Evolutionary conservation across 2,888 invertebrate species (phyloP).

Genomic region (Anthophora plumipes): DNA sequence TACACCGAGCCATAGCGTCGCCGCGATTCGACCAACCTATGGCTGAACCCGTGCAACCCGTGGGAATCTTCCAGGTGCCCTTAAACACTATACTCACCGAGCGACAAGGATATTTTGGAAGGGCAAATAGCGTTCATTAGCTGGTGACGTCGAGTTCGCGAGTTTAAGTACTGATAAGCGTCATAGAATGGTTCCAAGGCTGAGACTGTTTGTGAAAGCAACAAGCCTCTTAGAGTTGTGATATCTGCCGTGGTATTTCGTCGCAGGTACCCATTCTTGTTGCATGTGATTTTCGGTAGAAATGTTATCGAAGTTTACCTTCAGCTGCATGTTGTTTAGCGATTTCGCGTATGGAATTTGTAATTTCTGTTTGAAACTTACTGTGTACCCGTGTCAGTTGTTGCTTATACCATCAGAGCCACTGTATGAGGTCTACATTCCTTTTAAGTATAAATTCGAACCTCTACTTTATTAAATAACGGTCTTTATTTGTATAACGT

Average conservation of each 20-base stretch:
- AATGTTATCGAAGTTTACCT: too few species aligned
- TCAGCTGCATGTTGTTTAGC: too few species aligned
- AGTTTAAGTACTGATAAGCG: conserved; percentile 4
- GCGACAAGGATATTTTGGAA: background rate
- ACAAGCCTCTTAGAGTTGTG: conserved; percentile 7
- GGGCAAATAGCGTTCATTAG: background rate
- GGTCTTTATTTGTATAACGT: too few species aligned
- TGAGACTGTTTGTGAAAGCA: background rate
- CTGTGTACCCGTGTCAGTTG: too few species aligned
- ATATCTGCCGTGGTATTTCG: background rate
- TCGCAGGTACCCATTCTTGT: background rate
- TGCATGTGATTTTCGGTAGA: too few species aligned
- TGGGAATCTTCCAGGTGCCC: background rate
- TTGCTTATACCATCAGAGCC: too few species aligned
- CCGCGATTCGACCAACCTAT: background rate
- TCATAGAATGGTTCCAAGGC: background rate
- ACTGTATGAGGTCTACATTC: too few species aligned
- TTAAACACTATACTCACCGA: background rate
- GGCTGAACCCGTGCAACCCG: background rate
- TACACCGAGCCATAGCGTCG: background rate
- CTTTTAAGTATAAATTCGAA: too few species aligned
- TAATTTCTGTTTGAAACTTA: too few species aligned
- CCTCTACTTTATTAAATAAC: too few species aligned
- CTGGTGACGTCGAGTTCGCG: background rate
- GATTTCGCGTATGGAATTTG: too few species aligned